Base-by-base conservation (phyloP, 2,797 vertebrate species). In the Platyrinchus mystaceus region DNA sequence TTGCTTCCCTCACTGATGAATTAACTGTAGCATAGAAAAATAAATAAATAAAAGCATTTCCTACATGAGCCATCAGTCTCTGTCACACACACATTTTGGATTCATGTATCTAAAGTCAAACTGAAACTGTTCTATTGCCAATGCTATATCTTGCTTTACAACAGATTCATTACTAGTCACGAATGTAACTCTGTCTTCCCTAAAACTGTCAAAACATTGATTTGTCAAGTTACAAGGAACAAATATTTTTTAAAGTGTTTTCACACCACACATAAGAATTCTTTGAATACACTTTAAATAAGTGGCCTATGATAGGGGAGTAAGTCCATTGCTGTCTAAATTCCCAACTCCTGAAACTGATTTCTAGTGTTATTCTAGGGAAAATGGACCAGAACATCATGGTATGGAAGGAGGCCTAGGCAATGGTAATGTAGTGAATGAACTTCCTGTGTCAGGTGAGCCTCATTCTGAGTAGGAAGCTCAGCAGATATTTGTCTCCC, bases 11-110 rank as follows among this genome's bases (percentile, higher is more conserved):
- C 62, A 87, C 83, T 94, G 87, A 81, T 89, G 89, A 95, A 93
- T 95, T 97, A 97, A 93, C 92, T 95, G 68, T 83, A 88, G 53
- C 89, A 50, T 53, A 70, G 71, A 73, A 92, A 93, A 96, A 94
- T 74, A 95, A 94, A 96, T 95, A 95, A 95, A 84, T 88, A 90
- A 85, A 91, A 68, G 11, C 63, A 63, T 90, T 83, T 90, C 87
- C 87, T 74, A n/a, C 44, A 68, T n/a, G 67, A 84, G 49, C 85
- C 83, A 93, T 96, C 96, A 90, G 15, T 96, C 85, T 89, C 94
- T 9, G 7, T 93, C 92, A 67, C 50, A 37, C 4, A 4, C 66
- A 39, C 41, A 39, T 84, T 91, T 80, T 92, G 52, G 53, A 87
- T 92, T 78, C 62, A 46, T 32, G 27, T 92, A 67, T 83, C 83